phyloP scores from a whole-genome alignment of 2,888 invertebrate genomes.

The Pseudococcus longispinus region DNA sequence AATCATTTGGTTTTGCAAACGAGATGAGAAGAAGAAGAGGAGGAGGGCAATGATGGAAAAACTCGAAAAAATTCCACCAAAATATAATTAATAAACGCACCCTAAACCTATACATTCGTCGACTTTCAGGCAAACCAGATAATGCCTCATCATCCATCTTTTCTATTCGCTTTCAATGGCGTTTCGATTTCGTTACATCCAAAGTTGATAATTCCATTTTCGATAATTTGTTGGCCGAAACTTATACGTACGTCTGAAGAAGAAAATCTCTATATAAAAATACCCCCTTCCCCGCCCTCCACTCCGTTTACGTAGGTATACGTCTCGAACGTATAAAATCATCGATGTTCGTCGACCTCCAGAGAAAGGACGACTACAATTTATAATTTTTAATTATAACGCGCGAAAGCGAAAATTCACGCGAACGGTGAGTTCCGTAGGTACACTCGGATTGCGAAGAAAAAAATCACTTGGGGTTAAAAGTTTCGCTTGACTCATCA shows the following conservation, averaged over 20 bases:
- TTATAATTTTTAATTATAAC: constrained; percentile 27
- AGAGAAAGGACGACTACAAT: background rate
- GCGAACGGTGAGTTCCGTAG: too few species aligned
- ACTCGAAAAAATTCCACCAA: too few species aligned
- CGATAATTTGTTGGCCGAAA: background rate
- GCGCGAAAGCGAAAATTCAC: background rate
- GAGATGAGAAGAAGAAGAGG: too few species aligned
- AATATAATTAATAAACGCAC: too few species aligned
- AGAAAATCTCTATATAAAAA: background rate
- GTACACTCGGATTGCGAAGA: background rate
- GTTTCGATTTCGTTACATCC: background rate
- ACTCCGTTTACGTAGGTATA: background rate
- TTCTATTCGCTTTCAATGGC: background rate
- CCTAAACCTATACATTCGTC: background rate
- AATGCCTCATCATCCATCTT: background rate
- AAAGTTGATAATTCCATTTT: background rate
- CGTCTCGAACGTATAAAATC: background rate
- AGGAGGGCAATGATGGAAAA: too few species aligned
- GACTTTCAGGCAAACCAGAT: background rate
- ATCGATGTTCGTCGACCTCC: background rate
- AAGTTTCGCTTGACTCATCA: constrained; percentile 43
- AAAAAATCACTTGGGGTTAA: background rate
- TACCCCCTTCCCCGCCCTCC: background rate
- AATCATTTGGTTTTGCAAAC: too few species aligned
- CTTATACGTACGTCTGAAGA: background rate